Conservation (phyloP, 2,888 invertebrate species). For the Chironomus tentans region DNA sequence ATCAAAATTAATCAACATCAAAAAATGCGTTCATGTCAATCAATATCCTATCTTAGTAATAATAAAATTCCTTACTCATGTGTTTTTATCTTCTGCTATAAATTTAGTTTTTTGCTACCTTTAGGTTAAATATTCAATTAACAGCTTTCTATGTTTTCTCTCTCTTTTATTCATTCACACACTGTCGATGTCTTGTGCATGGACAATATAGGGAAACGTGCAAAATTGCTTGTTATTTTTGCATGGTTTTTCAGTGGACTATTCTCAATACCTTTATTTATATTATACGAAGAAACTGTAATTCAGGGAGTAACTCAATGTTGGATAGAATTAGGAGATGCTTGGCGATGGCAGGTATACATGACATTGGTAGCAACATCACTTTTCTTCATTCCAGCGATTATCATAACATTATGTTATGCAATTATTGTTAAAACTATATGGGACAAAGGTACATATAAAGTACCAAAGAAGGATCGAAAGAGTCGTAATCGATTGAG, state of each 20-base stretch:
- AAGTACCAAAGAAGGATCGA: conserved; percentile 37
- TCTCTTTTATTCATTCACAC: background rate
- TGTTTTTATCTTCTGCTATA: too few relatives aligned
- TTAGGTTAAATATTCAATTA: background rate
- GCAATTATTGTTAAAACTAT: conserved; percentile 85
- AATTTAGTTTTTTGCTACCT: too few relatives aligned
- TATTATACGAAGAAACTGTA: conserved; percentile 69
- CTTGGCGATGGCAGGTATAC: conserved; percentile 77
- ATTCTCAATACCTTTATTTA: conserved; percentile 72
- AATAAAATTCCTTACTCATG: too few relatives aligned
- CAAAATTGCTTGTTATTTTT: conserved; percentile 63
- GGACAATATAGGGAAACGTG: conserved; percentile 62
- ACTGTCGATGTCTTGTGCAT: background rate
- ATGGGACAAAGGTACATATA: conserved; percentile 62
- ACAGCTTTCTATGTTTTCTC: too few relatives aligned
- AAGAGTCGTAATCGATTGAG: background rate
- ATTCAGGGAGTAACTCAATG: conserved; percentile 72
- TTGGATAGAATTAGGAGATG: conserved; percentile 74
- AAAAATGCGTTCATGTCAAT: too few relatives aligned
- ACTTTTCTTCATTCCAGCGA: conserved; percentile 75
- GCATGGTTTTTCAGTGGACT: conserved; percentile 77
- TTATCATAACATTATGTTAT: conserved; percentile 84
- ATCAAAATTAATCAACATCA: too few relatives aligned
- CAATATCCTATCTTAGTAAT: too few relatives aligned
- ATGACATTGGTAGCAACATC: conserved; percentile 73